Conservation (phyloP, 2,888 invertebrate species). For the Diadromus collaris region DNA sequence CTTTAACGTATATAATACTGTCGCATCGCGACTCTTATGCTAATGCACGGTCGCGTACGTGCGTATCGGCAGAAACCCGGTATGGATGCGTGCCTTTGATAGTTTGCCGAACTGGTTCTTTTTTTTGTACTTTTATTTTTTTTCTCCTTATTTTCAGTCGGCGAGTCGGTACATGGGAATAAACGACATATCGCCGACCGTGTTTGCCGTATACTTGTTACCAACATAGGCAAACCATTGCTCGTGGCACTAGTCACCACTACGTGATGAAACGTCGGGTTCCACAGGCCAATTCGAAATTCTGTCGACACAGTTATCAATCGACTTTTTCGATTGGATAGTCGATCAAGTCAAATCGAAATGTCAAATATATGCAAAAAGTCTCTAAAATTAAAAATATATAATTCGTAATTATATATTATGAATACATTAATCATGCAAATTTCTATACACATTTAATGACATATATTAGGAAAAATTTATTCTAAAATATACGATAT, state of each 20-base stretch:
- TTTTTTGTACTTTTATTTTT: conserved; percentile 20
- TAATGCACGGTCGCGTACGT: conserved; percentile 57
- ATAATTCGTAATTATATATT: too few species aligned
- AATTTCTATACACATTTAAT: too few species aligned
- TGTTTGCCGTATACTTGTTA: conserved; percentile 21
- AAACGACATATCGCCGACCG: conserved; percentile 42
- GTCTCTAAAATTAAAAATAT: too few species aligned
- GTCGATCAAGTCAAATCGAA: background rate
- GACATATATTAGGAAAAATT: background rate
- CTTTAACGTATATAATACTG: conserved; percentile 22
- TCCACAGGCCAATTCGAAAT: background rate
- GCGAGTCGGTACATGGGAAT: background rate
- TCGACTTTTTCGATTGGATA: background rate
- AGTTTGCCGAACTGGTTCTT: conserved; percentile 56
- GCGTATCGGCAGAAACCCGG: conserved; percentile 58
- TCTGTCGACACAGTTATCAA: conserved; percentile 1
- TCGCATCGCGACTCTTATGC: conserved; percentile 53
- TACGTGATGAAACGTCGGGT: conserved; percentile 30
- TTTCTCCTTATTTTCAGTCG: conserved; percentile 2
- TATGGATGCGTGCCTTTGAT: conserved; percentile 57
- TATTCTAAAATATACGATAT: background rate
- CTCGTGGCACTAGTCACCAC: conserved; percentile 28
- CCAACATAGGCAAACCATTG: conserved; percentile 39
- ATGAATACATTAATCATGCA: too few species aligned
- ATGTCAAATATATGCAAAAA: background rate